Evolutionary conservation across 2,797 vertebrate genomes (phyloP).

Genomic region (Rousettus madagascariensis): DNA sequence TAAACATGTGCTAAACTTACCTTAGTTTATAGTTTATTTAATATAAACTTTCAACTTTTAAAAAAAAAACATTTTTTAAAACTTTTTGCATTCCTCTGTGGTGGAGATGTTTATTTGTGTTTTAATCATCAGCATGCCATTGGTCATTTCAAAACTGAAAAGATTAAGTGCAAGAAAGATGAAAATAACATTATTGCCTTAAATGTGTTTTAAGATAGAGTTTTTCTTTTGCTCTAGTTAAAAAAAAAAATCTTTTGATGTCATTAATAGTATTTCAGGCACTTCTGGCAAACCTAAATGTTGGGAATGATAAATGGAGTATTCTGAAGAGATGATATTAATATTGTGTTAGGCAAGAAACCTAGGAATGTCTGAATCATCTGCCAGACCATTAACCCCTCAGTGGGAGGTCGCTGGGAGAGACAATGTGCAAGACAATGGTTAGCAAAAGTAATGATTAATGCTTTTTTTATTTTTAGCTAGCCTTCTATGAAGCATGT

Average conservation of each 20-base stretch:
- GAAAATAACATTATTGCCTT: not conserved
- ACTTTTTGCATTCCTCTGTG: not conserved
- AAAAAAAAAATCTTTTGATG: not conserved
- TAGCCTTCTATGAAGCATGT: not conserved
- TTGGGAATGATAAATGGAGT: not conserved
- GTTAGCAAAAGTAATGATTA: not conserved
- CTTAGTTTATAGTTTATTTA: not conserved
- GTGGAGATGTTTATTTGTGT: not conserved
- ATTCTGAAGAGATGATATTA: slow-evolving; percentile 5
- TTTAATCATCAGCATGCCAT: not conserved
- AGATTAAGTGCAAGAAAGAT: not conserved
- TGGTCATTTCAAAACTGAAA: not conserved
- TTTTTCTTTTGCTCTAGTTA: not conserved
- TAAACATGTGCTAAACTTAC: not conserved
- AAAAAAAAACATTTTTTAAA: not conserved
- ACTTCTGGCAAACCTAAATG: not conserved
- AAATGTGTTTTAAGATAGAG: not conserved
- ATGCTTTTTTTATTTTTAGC: not conserved
- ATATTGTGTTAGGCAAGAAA: not conserved
- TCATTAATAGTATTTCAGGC: not conserved
- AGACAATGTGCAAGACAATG: not conserved
- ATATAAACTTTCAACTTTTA: not conserved
- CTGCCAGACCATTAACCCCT: not conserved
- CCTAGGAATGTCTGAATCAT: not conserved
- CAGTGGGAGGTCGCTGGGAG: not conserved